Conservation (phyloP, 1,140 invertebrate genomes). For the Ectropis grisescens region DNA sequence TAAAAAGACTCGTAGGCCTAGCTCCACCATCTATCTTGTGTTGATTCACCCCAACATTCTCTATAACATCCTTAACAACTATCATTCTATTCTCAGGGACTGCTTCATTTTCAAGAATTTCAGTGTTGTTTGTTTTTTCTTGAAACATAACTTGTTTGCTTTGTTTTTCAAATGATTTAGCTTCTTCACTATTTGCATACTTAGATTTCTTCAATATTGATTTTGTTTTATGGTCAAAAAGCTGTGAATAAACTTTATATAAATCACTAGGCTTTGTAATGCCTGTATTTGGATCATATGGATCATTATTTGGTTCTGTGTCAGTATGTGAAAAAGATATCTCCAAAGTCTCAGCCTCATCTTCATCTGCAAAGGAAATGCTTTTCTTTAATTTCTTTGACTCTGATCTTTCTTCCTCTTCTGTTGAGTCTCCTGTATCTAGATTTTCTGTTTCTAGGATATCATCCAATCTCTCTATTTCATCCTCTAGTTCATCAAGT, state of each 20-base stretch:
- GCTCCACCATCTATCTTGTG: constrained; percentile 16
- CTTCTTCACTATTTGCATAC: constrained; percentile 11
- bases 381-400: constrained; percentile 25
- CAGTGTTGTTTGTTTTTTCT: too few species aligned
- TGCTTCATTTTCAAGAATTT: constrained; percentile 1
- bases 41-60: constrained; percentile 21
- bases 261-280: constrained; percentile 58
- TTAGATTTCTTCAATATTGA: constrained; percentile 60
- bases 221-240: constrained; percentile 23
- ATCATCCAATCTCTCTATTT: constrained; percentile 63
- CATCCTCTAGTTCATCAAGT: constrained; percentile 72
- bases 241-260: constrained; percentile 33
- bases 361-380: constrained; percentile 54
- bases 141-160: too few species aligned
- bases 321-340: constrained; percentile 50
- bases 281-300: constrained; percentile 30
- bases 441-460: constrained; percentile 29
- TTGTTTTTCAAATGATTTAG: too few species aligned
- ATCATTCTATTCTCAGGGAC: constrained; percentile 20
- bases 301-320: constrained; percentile 17
- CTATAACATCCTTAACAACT: constrained; percentile 43
- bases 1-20: constrained; percentile 48
- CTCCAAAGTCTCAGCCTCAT: constrained; percentile 47
- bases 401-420: constrained; percentile 9
- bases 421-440: too few species aligned